phyloP scores from a whole-genome alignment of 1,140 invertebrate species.

The Heliconius himera region DNA sequence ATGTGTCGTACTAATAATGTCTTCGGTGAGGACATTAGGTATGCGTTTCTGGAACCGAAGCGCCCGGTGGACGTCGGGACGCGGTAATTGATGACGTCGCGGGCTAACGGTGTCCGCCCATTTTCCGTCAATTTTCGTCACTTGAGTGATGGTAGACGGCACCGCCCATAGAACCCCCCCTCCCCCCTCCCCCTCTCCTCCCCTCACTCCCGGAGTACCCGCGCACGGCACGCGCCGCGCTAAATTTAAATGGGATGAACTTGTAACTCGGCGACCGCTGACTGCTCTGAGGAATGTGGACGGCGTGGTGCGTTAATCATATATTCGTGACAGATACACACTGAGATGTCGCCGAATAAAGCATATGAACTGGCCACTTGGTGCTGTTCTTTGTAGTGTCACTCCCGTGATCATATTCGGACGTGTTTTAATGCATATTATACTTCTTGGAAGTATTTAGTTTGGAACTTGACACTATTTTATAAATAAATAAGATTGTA shows the following conservation, averaged over 20 bases:
- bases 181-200: neutral
- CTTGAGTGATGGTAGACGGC: slow-evolving; percentile 78
- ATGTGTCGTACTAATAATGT: slow-evolving; percentile 55
- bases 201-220: slow-evolving; percentile 45
- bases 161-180: slow-evolving; percentile 59
- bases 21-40: slow-evolving; percentile 61
- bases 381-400: slow-evolving; percentile 31
- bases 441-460: slow-evolving; percentile 20
- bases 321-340: slow-evolving; percentile 75
- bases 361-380: slow-evolving; percentile 42
- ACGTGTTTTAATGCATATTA: slow-evolving; percentile 6
- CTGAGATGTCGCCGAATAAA: slow-evolving; percentile 56
- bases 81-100: slow-evolving; percentile 79
- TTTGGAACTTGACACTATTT: neutral
- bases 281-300: slow-evolving; percentile 59
- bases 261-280: slow-evolving; percentile 70
- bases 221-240: slow-evolving; percentile 74
- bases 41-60: slow-evolving; percentile 61
- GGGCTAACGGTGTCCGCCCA: slow-evolving; percentile 78
- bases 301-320: slow-evolving; percentile 75
- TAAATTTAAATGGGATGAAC: slow-evolving; percentile 80
- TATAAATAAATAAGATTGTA: neutral
- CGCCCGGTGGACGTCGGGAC: slow-evolving; percentile 73
- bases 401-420: slow-evolving; percentile 22
- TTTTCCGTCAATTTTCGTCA: slow-evolving; percentile 82